These are phyloP conservation scores for Echiichthys vipera DNA, from an alignment of 2,797 vertebrate genomes.

Conservation along the genomic window DNA sequence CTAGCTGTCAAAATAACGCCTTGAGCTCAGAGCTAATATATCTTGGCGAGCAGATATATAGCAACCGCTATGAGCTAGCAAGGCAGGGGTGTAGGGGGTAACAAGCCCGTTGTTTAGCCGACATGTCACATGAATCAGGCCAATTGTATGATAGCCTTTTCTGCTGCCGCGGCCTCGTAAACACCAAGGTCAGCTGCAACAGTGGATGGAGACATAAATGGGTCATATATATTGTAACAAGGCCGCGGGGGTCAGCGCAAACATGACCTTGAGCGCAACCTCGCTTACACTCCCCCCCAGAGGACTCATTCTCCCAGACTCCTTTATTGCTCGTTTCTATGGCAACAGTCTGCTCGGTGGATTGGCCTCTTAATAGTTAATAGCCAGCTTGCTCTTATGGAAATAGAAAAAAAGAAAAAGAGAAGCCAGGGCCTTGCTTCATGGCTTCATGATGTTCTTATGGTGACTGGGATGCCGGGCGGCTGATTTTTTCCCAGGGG, in stretches of 20 bases:
- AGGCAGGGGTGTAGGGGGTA: conserved; percentile 45
- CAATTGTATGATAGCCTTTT: conserved; percentile 69
- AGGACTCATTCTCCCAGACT: conserved; percentile 71
- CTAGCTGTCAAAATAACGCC: conserved; percentile 70
- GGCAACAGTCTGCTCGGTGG: conserved; percentile 49
- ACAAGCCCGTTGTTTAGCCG: conserved; percentile 74
- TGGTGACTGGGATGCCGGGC: conserved; percentile 31
- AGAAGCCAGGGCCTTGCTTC: conserved; percentile 17
- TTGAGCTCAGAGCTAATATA: conserved; percentile 57
- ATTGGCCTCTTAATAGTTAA: conserved; percentile 64
- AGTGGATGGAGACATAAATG: conserved; percentile 77
- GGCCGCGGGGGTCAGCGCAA: conserved; percentile 73
- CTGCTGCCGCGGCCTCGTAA: conserved; percentile 70
- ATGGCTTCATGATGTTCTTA: conserved; percentile 59
- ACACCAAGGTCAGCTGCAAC: conserved; percentile 75
- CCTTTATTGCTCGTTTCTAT: conserved; percentile 77
- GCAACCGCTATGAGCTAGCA: conserved; percentile 27
- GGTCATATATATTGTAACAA: conserved; percentile 80
- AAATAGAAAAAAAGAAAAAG: conserved; percentile 29
- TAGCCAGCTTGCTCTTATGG: conserved; percentile 52
- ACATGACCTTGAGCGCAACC: conserved; percentile 73
- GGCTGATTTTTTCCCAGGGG: conserved; percentile 25
- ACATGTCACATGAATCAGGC: conserved; percentile 79
- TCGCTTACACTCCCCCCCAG: conserved; percentile 36
- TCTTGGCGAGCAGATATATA: conserved; percentile 62